phyloP scores from a whole-genome alignment of 1,140 invertebrate species.

The Pseudomyrmex concolor region DNA sequence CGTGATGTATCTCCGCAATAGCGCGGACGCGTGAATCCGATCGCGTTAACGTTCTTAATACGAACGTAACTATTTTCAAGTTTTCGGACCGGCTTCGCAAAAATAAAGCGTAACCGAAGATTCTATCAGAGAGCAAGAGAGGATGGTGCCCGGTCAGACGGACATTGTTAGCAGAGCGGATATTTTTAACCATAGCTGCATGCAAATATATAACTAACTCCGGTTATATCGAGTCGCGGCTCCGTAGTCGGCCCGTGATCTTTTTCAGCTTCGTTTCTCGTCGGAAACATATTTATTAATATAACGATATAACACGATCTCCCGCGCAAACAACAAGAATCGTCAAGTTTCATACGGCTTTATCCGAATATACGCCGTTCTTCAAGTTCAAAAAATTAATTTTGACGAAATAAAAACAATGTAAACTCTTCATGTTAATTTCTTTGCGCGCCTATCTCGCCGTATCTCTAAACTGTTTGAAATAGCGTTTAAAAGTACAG shows the following conservation, averaged over 20 bases:
- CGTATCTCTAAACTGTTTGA: no score
- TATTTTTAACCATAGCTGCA: conserved; percentile 58
- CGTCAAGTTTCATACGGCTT: not conserved
- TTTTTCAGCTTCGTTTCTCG: conserved; percentile 25
- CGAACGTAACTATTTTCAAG: conserved; percentile 43
- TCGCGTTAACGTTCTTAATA: conserved; percentile 50
- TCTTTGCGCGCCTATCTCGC: no score
- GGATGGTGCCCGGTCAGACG: conserved; percentile 52
- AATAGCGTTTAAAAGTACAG: no score
- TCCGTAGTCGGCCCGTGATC: conserved; percentile 4
- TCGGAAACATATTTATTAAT: conserved; percentile 25
- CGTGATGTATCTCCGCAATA: conserved; percentile 14
- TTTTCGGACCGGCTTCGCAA: conserved; percentile 46
- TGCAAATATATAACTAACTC: conserved; percentile 58
- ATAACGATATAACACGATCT: conserved; percentile 7
- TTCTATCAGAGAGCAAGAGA: conserved; percentile 40
- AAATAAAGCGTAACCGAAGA: conserved; percentile 57
- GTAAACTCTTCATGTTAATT: no score
- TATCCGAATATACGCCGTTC: not conserved
- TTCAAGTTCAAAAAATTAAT: conserved; percentile 3
- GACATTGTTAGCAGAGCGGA: conserved; percentile 59
- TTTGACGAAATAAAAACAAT: not conserved
- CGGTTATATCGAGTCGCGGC: conserved; percentile 42
- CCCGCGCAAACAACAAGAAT: not conserved
- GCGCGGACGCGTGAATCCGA: conserved; percentile 16